Percentiles rank a stretch among this genome's conserved stretches.
phyloP scores from a whole-genome alignment of 1,140 invertebrate species.

The Nautilus pompilius region DNA sequence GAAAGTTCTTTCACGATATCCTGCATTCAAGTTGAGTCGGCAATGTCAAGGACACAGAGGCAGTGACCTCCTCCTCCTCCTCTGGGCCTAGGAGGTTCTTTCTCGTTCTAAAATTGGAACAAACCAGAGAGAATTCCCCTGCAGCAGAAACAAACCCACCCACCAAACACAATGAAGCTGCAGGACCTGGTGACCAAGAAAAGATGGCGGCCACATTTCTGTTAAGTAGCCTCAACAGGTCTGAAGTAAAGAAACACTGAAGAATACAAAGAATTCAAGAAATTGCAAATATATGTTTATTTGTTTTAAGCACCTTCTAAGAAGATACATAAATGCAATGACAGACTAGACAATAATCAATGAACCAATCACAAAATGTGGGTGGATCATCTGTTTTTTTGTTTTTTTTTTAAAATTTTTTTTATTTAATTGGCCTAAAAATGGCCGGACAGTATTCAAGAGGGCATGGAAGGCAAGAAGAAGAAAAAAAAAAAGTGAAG shows the following conservation, averaged over 20 bases:
- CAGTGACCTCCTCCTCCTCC: too few relatives aligned
- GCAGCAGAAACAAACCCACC: too few relatives aligned
- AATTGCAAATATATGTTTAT: conserved; percentile 2
- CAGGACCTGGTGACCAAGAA: too few relatives aligned
- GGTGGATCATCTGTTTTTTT: background rate
- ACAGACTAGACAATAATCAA: background rate
- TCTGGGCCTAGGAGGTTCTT: too few relatives aligned
- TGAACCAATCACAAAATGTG: background rate
- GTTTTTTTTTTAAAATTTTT: background rate
- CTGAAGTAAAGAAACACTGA: background rate
- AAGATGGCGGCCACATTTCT: too few relatives aligned
- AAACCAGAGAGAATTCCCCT: too few relatives aligned
- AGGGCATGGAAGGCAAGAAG: background rate
- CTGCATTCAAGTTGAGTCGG: too few relatives aligned
- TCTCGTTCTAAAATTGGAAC: too few relatives aligned
- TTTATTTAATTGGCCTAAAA: background rate
- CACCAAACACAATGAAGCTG: too few relatives aligned
- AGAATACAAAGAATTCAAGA: background rate
- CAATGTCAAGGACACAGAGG: too few relatives aligned
- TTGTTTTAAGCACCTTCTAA: conserved; percentile 2
- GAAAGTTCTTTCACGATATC: too few relatives aligned
- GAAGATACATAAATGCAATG: conserved; percentile 1
- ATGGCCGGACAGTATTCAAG: background rate
- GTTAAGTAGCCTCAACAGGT: too few relatives aligned
- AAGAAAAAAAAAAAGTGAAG: background rate